A percentile compares a stretch with the other conserved stretches of the same genome.
Conservation (phyloP, 2,113 vertebrate genomes). For the Orthochromis indermauri region DNA sequence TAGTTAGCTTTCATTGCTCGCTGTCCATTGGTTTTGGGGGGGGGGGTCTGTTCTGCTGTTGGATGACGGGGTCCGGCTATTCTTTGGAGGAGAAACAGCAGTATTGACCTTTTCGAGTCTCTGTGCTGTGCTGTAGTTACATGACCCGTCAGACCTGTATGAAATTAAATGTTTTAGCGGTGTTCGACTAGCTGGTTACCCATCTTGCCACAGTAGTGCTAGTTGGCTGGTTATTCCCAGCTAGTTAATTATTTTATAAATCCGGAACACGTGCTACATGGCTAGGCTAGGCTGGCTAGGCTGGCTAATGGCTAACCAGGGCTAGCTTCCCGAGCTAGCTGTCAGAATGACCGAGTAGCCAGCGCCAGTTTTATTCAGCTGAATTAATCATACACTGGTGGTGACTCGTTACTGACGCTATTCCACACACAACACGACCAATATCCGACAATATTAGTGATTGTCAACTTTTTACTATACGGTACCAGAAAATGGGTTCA, state of each 20-base stretch:
- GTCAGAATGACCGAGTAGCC: conserved; percentile 16
- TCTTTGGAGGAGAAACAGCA: conserved; percentile 50
- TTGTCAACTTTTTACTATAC: neutral
- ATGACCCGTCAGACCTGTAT: neutral
- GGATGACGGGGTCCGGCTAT: conserved; percentile 52
- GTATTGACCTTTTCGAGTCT: conserved; percentile 36
- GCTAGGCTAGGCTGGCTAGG: conserved; percentile 60
- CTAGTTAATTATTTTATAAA: conserved; percentile 49
- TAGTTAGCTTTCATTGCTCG: conserved; percentile 59
- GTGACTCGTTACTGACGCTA: neutral
- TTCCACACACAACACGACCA: rapidly evolving
- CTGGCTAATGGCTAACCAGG: conserved; percentile 23
- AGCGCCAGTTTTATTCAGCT: neutral
- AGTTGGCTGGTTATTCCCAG: neutral
- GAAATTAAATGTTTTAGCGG: neutral
- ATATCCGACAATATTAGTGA: neutral
- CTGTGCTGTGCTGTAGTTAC: neutral
- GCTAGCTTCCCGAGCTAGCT: conserved; percentile 35
- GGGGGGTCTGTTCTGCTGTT: conserved; percentile 43
- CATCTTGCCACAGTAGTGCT: neutral
- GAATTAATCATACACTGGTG: neutral
- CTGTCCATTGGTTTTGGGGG: conserved; percentile 14
- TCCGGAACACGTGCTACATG: conserved; percentile 66
- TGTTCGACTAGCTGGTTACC: neutral
- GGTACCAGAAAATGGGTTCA: neutral